Base-by-base conservation (phyloP, 1,140 invertebrate genomes). In the Sycophila sp. region DNA sequence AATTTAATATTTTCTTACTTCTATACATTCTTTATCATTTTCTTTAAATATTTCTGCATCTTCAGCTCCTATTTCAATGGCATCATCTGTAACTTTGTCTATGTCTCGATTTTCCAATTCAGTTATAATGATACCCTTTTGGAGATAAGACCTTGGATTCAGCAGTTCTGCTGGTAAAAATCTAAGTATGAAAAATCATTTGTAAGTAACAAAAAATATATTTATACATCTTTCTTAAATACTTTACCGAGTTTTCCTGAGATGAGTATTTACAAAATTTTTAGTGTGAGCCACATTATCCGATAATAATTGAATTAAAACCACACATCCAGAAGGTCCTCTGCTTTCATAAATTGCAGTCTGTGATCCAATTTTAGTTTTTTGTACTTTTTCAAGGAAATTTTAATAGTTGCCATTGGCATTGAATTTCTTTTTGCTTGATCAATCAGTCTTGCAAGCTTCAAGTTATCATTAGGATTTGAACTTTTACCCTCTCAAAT, bases 21-120 rank as follows among this genome's bases (percentile, higher is more conserved):
- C 79, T 0, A 86, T 77, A 55, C 63, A 73, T 69, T 83, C 81
- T 34, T 66, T 73, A 32, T 83, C 77, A 24, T 85, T 76, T 10
- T 87, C 78, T 24, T 87, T 72, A 38, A 87, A 36, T 80, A 85
- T 80, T 40, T 86, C 81, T 2, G 91, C 89, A 60, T 92, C 90
- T 77, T 91, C 89, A 2, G 90, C 90, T 4, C 88, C 89, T 42
- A 83, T 76, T 69, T 86, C 81, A 71, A 92, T 91, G 0, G 91
- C 91, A 85, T 91, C 86, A 30, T 91, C 90, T 10, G 87, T 87
- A 13, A 87, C 89, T 40, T 79, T 75, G 73, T 92, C 89, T 30
- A 90, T 76, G 75, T 76, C 60, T 71, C 24, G 73, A 70, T 53
- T 81, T 17, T 26, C 22, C 13, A 28, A 75, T 63, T 82, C 80